phyloP scores from a whole-genome alignment of 2,888 invertebrate genomes.

The Lobophora halterata region DNA sequence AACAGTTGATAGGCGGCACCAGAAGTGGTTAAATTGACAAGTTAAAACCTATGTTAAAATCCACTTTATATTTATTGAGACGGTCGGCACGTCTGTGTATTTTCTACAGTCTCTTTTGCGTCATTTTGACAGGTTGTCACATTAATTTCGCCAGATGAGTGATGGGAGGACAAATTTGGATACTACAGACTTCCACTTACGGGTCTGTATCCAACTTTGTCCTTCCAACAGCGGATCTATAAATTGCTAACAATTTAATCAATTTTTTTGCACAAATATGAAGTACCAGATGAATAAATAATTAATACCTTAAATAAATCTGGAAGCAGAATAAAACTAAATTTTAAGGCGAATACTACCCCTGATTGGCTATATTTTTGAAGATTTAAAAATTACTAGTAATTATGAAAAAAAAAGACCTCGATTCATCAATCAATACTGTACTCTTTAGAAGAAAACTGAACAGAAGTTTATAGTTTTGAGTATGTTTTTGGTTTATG shows the following conservation, averaged over 20 bases:
- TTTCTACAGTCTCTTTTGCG: constrained; percentile 28
- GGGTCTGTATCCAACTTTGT: too few species aligned
- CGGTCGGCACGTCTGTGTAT: constrained; percentile 20
- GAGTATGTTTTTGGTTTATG: too few species aligned
- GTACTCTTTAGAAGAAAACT: background rate
- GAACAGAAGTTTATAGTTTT: too few species aligned
- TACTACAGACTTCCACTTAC: constrained; percentile 42
- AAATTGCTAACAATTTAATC: too few species aligned
- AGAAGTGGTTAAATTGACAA: constrained; percentile 41
- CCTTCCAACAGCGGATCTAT: too few species aligned
- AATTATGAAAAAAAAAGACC: too few species aligned
- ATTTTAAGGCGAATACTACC: background rate
- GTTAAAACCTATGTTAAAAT: constrained; percentile 30
- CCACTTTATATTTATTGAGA: constrained; percentile 31
- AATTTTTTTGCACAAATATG: too few species aligned
- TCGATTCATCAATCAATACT: too few species aligned
- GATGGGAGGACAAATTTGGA: background rate
- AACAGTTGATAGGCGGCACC: constrained; percentile 58
- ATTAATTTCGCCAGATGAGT: constrained; percentile 1
- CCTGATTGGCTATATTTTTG: background rate
- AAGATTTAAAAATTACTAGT: too few species aligned
- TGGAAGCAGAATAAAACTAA: too few species aligned
- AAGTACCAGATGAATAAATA: too few species aligned
- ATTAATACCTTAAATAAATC: too few species aligned
- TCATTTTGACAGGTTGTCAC: constrained; percentile 33